Evolutionary conservation across 2,888 invertebrate species (phyloP), one percentile per base, ranked within the genome.

Genomic region (Oligia strigilis): DNA sequence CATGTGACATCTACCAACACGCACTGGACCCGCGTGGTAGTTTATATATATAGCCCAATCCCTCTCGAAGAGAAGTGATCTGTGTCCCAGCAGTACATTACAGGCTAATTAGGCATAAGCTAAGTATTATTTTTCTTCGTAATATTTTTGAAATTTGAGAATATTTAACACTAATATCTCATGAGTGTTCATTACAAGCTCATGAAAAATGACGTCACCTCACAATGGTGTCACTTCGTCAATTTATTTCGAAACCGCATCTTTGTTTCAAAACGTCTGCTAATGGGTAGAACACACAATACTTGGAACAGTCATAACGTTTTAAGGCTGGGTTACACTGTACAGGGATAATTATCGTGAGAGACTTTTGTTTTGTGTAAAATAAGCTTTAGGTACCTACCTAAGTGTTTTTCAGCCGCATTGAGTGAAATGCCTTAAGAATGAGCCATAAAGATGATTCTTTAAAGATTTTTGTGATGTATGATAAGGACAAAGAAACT

Each of bases 241-340:
- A 80, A 89, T 89, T 92, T 88, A 89, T 92, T 88, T 92, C 87
- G 91, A 89, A 91, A 92, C 80, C 75, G 55, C 85, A 81, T 78
- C 89, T 92, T 92, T 92, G 92, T 92, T 92, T 90, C 90, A 89
- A 91, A 89, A 93, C 69, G 77, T 55, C 67, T 55, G 90, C 80
- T 91, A 91, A 91, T 89, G 62, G 14, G 75, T 72, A 78, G 72
- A 46, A 65, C 81, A 91, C 85, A 92, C 90, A 87, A 62, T 76
- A 76, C 84, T 86, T 80, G 78, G 77, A 80, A 83, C 71, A 78
- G 75, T 82, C 83, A 80, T 82, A 78, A 83, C 78, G 55, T 80
- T 84, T 88, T 73, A 84, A 83, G 82, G 78, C 79, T 66, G 70
- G n/a, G 75, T n/a, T 81, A 80, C 82, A 82, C 83, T 83, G 75